Conservation (phyloP, 1,140 invertebrate species). For the Papilio polytes region DNA sequence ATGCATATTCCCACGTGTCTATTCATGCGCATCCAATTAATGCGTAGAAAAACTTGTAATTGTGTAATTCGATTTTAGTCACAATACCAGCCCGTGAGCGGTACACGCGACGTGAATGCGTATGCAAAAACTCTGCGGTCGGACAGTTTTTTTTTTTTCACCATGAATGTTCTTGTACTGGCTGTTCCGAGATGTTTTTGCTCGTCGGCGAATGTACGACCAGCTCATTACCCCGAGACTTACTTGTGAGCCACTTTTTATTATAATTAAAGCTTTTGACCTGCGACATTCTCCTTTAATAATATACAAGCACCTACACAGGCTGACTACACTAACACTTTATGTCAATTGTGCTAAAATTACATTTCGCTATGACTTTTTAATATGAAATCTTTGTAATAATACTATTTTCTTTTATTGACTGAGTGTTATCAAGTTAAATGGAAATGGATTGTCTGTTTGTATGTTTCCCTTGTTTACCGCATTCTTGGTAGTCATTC, state of each 20-base stretch:
- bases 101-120: slow-evolving; percentile 23
- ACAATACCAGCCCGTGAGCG: slow-evolving; percentile 4
- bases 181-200: slow-evolving; percentile 2
- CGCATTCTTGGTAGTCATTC: not conserved
- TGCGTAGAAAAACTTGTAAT: slow-evolving; percentile 16
- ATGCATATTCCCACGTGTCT: slow-evolving; percentile 21
- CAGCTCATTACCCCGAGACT: slow-evolving; percentile 16
- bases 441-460: not conserved
- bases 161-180: slow-evolving; percentile 6
- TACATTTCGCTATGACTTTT: not conserved
- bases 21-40: not conserved
- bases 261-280: slow-evolving; percentile 25
- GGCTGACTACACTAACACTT: not conserved
- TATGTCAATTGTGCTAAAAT: not conserved
- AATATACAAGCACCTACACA: not conserved
- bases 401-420: too few species aligned
- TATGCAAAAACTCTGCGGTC: slow-evolving; percentile 11
- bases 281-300: slow-evolving; percentile 21
- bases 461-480: not conserved
- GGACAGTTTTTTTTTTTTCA: slow-evolving; percentile 15
- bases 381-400: too few species aligned
- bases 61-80: slow-evolving; percentile 24
- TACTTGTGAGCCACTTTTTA: not conserved
- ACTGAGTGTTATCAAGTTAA: too few species aligned
- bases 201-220: slow-evolving; percentile 29